Evolutionary conservation across 2,888 invertebrate genomes (phyloP), one percentile per base, ranked within the genome.

Genomic region (Blastobasis adustella): DNA sequence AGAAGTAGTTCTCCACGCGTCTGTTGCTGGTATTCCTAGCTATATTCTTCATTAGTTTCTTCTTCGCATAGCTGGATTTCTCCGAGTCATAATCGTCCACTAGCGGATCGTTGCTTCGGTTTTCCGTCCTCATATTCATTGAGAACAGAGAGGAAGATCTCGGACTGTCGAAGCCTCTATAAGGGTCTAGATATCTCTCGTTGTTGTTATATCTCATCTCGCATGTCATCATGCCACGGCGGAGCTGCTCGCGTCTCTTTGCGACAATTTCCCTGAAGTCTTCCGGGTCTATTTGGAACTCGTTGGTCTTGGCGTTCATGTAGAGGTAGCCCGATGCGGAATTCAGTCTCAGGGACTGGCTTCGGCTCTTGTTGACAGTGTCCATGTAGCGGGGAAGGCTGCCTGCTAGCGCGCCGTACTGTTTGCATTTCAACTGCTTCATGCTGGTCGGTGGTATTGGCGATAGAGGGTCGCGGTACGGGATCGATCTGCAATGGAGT

Each of bases 81-180:
- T 89, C 89, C 0, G 89, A 89, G 52, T 85, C 85, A 49, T 85
- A 88, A 54, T 89, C 89, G 57, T 86, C 85, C 0, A 89, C 85
- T 47, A 89, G 48, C 0, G 89, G 89, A 51, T 89, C 89, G 58
- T 86, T 82, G 64, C 83, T 83, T 0, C 87, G 64, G 54, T 83
- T 83, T 7, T 85, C 88, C 0, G 82, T 72, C 46, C 76, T 66
- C 39, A 82, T 58, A 39, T 82, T 83, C 74, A 86, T 77, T 0
- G 87, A 87, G 58, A 79, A 89, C 0, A 86, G 61, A 0, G 84
- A 83, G 0, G 85, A 85, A 45, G 80, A 81, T 5, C 79, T 79
- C 0, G 85, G 81, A 48, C 86, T 87, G 43, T 76, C 79, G 0
- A 73, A 46, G 42, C 76, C 57, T n/a, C 75, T 66, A 47, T 81